A percentile compares a stretch with the other conserved stretches of the same genome.
phyloP scores from a whole-genome alignment of 2,888 invertebrate genomes.

The Synergus gifuensis region DNA sequence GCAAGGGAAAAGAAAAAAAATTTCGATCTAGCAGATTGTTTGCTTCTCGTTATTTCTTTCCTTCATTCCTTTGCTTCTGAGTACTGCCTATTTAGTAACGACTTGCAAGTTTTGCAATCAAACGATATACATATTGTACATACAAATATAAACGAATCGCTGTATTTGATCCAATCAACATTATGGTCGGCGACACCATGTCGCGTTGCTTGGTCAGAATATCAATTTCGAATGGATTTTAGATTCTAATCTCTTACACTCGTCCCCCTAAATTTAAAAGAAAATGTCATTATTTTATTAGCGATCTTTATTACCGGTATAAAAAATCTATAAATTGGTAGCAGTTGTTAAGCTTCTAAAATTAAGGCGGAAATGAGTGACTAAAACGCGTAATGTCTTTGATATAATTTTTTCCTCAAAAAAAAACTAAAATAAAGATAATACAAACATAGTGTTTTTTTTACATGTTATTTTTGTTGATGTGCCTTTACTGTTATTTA shows the following conservation, averaged over 20 bases:
- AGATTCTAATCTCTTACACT: background rate
- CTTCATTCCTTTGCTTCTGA: background rate
- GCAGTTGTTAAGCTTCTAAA: no score
- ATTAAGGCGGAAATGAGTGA: no score
- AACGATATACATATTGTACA: slow-evolving; percentile 10
- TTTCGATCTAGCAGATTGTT: slow-evolving; percentile 7
- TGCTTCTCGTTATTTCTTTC: background rate
- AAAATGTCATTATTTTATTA: background rate
- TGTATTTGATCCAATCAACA: slow-evolving; percentile 17
- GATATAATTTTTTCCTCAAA: no score
- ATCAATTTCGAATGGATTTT: slow-evolving; percentile 7
- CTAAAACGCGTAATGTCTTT: no score
- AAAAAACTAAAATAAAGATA: no score
- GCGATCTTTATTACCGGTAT: no score
- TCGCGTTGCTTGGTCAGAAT: slow-evolving; percentile 1
- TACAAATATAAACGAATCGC: slow-evolving; percentile 4
- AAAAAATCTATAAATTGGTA: no score
- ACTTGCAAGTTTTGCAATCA: slow-evolving; percentile 6
- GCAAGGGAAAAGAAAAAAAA: slow-evolving; percentile 9
- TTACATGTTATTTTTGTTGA: no score
- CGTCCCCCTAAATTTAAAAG: background rate
- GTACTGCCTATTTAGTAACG: slow-evolving; percentile 11
- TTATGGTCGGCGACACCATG: slow-evolving; percentile 3
- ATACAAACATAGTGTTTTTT: no score
- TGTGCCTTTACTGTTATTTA: no score